These are phyloP conservation scores for Tenthredo notha DNA, from an alignment of 2,888 invertebrate species.

Conservation along the genomic window DNA sequence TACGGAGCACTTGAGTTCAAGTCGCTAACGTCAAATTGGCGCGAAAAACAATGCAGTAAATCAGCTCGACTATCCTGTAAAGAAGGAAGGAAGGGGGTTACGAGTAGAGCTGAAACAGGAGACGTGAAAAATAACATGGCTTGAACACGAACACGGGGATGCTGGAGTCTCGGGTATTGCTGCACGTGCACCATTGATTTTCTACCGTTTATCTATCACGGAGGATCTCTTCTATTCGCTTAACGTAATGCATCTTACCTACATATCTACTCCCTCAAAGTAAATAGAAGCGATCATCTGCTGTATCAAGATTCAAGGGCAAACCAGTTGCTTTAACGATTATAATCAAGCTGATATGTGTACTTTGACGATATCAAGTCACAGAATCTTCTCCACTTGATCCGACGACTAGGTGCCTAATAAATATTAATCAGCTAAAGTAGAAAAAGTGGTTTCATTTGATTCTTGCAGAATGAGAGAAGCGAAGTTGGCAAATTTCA, in stretches of 20 bases:
- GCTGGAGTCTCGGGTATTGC: slow-evolving; percentile 60
- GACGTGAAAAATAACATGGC: slow-evolving; percentile 67
- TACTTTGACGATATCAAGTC: slow-evolving; percentile 1
- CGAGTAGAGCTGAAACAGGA: slow-evolving; percentile 33
- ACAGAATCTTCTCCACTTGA: slow-evolving; percentile 18
- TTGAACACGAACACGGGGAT: slow-evolving; percentile 65
- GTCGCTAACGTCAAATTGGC: slow-evolving; percentile 40
- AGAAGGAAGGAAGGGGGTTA: not conserved
- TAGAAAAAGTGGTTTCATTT: not conserved
- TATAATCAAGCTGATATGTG: slow-evolving; percentile 16
- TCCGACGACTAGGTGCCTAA: not conserved
- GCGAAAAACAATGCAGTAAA: slow-evolving; percentile 46
- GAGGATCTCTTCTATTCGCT: slow-evolving; percentile 61
- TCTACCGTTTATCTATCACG: slow-evolving; percentile 72
- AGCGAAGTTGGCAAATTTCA: not conserved
- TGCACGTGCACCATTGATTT: slow-evolving; percentile 75
- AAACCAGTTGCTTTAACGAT: slow-evolving; percentile 21
- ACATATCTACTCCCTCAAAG: slow-evolving; percentile 8
- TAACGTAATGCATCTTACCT: slow-evolving; percentile 47
- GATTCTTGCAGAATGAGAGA: not conserved
- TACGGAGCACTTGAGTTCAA: slow-evolving; percentile 12
- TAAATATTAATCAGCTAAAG: not conserved
- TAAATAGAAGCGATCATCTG: slow-evolving; percentile 37
- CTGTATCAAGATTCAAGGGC: slow-evolving; percentile 30
- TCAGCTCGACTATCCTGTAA: slow-evolving; percentile 50